These are phyloP conservation scores for Trissolcus japonicus DNA, from an alignment of 2,888 invertebrate genomes.

Conservation along the genomic window DNA sequence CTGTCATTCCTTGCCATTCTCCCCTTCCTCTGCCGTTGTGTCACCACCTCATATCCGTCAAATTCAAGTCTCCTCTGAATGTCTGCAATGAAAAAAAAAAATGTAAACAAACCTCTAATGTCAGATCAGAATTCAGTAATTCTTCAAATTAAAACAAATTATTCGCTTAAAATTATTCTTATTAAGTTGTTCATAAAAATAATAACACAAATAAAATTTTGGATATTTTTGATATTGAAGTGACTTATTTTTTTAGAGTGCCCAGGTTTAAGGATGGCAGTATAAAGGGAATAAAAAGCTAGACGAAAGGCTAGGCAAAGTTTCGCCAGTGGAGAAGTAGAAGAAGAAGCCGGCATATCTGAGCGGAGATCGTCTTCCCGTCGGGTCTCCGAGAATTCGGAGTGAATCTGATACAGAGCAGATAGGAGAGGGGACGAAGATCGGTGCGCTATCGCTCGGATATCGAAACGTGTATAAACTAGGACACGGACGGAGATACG, in stretches of 20 bases:
- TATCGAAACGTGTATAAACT: conserved; percentile 74
- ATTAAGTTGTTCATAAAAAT: too few species aligned
- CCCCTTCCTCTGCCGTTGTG: conserved; percentile 34
- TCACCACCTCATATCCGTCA: conserved; percentile 45
- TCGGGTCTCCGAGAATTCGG: conserved; percentile 45
- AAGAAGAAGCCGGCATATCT: conserved; percentile 35
- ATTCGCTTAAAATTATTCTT: too few species aligned
- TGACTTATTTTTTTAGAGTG: too few species aligned
- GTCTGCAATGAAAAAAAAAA: not conserved
- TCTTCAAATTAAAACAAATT: too few species aligned
- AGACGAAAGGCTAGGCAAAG: not conserved
- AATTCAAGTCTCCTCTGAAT: not conserved
- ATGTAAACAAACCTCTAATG: too few species aligned
- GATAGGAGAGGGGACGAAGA: conserved; percentile 44
- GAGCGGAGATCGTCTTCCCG: conserved; percentile 43
- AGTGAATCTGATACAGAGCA: conserved; percentile 52
- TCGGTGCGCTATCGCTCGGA: conserved; percentile 60
- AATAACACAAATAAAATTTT: not conserved
- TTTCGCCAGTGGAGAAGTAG: conserved; percentile 16
- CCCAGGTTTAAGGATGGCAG: not conserved
- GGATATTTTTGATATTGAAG: not conserved
- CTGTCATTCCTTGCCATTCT: conserved; percentile 40
- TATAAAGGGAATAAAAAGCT: not conserved
- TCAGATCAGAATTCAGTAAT: too few species aligned
- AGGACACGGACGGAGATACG: conserved; percentile 59